A percentile compares a stretch with the other conserved stretches of the same genome.
phyloP scores from a whole-genome alignment of 2,797 vertebrate species.

The Pristis pectinata region DNA sequence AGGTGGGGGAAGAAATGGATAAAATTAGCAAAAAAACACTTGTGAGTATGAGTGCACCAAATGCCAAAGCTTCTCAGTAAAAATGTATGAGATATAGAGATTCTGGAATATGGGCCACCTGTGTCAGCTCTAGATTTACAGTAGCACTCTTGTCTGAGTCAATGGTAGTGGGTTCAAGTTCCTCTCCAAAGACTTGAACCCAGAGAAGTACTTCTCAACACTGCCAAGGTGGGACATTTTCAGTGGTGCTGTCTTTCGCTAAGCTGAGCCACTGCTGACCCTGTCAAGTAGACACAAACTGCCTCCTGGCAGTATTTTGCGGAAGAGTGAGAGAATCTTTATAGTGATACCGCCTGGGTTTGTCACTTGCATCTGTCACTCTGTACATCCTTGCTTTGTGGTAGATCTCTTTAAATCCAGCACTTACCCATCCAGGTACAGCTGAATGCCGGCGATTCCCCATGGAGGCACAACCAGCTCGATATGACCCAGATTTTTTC shows the following conservation, averaged over 20 bases:
- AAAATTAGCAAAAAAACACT: background rate
- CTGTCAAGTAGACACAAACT: background rate
- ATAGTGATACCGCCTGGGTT: too few species aligned
- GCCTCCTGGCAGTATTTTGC: background rate
- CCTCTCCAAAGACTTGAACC: background rate
- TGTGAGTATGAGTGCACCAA: background rate
- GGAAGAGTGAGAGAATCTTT: background rate
- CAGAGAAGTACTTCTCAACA: background rate
- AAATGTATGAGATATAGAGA: background rate
- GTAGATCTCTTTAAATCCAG: too few species aligned
- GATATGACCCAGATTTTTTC: background rate
- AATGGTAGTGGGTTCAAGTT: background rate
- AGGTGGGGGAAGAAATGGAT: background rate
- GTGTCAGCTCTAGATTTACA: background rate
- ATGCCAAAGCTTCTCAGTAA: background rate
- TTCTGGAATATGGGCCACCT: background rate
- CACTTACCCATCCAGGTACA: too few species aligned
- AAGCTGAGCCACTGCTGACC: background rate
- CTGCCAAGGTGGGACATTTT: background rate
- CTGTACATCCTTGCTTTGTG: too few species aligned
- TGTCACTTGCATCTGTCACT: too few species aligned
- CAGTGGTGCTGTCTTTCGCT: background rate
- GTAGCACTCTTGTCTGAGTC: background rate
- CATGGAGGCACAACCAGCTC: too few species aligned
- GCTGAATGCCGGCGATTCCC: too few species aligned